phyloP scores from a whole-genome alignment of 1,140 invertebrate species.

The Dolichoris vasculosae region DNA sequence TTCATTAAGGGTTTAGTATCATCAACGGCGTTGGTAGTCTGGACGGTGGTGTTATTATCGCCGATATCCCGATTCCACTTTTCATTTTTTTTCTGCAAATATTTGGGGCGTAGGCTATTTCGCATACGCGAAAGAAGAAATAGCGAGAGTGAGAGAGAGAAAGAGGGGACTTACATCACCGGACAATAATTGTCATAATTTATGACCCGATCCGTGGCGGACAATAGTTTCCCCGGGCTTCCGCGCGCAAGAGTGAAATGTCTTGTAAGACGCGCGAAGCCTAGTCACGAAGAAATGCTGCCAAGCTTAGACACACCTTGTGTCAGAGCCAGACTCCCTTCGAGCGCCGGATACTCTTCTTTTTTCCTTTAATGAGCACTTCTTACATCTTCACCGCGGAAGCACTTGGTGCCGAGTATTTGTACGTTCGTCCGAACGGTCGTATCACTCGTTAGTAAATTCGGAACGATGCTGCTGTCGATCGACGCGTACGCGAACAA shows the following conservation, averaged over 20 bases:
- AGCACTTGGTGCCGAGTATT: neutral
- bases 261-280: slow-evolving; percentile 56
- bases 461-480: neutral
- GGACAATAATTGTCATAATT: slow-evolving; percentile 60
- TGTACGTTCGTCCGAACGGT: neutral
- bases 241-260: slow-evolving; percentile 57
- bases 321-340: neutral
- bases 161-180: slow-evolving; percentile 50
- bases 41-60: slow-evolving; percentile 58
- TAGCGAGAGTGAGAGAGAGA: neutral
- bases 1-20: neutral
- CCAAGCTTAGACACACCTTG: slow-evolving; percentile 25
- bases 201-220: slow-evolving; percentile 50
- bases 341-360: slow-evolving; percentile 55
- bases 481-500: neutral
- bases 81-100: slow-evolving; percentile 15
- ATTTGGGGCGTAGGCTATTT: slow-evolving; percentile 9
- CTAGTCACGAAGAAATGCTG: slow-evolving; percentile 30
- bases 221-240: slow-evolving; percentile 58
- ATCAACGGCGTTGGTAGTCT: neutral
- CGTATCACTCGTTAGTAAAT: neutral
- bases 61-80: slow-evolving; percentile 55
- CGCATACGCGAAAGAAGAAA: neutral
- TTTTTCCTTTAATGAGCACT: slow-evolving; percentile 19
- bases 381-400: slow-evolving; percentile 18